Evolutionary conservation across 2,888 invertebrate species (phyloP).

Genomic region (Atrina japonica): DNA sequence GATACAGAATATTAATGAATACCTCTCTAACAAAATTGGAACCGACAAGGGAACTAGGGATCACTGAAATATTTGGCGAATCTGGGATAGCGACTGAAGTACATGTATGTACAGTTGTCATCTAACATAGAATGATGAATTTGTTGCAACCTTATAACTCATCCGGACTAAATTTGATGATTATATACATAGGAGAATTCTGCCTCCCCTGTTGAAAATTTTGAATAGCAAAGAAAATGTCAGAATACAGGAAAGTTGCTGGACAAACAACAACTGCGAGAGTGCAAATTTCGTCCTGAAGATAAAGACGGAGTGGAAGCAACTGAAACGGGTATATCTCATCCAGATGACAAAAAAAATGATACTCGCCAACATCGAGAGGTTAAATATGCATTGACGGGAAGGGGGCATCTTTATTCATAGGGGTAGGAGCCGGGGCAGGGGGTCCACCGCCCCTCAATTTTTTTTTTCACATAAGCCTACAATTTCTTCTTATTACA

Average conservation of each 20-base stretch:
- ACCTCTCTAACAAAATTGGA: constrained; percentile 4
- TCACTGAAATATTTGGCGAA: no score
- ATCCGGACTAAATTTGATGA: no score
- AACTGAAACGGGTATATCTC: constrained; percentile 3
- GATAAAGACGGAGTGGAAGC: constrained; percentile 12
- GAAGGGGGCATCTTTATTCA: not conserved
- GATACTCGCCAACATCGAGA: not conserved
- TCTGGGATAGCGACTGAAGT: no score
- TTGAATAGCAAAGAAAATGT: not conserved
- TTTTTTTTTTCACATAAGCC: no score
- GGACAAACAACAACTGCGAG: constrained; percentile 20
- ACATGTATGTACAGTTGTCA: no score
- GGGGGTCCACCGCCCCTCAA: no score
- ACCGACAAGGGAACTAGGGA: not conserved
- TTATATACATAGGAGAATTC: no score
- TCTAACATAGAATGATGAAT: no score
- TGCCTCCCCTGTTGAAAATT: no score
- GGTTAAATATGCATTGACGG: not conserved
- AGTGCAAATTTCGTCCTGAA: not conserved
- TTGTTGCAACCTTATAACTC: no score
- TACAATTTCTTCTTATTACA: no score
- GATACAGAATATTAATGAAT: constrained; percentile 5
- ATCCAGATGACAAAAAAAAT: not conserved
- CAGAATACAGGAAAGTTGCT: not conserved
- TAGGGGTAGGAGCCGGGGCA: no score